Conservation (phyloP, 2,797 vertebrate species). For the Enteromius viviparus region DNA sequence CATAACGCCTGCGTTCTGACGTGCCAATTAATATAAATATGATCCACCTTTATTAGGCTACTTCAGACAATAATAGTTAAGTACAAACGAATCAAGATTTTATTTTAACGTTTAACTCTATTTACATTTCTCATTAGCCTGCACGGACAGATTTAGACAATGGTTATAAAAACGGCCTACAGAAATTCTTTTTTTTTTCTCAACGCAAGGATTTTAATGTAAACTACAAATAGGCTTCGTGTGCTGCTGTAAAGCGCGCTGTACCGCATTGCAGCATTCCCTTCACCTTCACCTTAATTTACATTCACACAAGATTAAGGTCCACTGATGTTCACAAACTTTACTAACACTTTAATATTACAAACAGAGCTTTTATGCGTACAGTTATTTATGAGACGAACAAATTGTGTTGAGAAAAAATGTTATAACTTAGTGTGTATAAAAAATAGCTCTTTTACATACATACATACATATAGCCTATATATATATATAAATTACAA, state of each 20-base stretch:
- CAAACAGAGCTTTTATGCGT: neutral
- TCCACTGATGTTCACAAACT: conserved; percentile 56
- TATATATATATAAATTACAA: too few species aligned
- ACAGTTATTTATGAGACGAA: neutral
- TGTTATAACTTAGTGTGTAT: neutral
- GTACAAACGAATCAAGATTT: neutral
- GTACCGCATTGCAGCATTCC: conserved; percentile 82
- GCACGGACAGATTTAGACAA: neutral
- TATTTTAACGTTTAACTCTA: neutral
- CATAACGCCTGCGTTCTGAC: neutral
- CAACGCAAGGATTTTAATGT: neutral
- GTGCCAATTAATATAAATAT: neutral
- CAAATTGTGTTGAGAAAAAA: neutral
- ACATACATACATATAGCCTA: too few species aligned
- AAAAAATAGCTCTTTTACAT: neutral
- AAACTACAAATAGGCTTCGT: conserved; percentile 26
- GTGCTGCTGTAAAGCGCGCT: conserved; percentile 39
- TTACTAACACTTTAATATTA: conserved; percentile 2
- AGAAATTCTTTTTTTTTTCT: neutral
- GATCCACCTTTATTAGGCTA: neutral
- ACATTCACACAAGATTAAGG: conserved; percentile 68
- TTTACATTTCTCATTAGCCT: neutral
- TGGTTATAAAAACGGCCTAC: neutral
- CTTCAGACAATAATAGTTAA: neutral
- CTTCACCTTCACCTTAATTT: conserved; percentile 73